Evolutionary conservation across 2,888 invertebrate genomes (phyloP), one percentile per base, ranked within the genome.

Genomic region (Craniophora ligustri): DNA sequence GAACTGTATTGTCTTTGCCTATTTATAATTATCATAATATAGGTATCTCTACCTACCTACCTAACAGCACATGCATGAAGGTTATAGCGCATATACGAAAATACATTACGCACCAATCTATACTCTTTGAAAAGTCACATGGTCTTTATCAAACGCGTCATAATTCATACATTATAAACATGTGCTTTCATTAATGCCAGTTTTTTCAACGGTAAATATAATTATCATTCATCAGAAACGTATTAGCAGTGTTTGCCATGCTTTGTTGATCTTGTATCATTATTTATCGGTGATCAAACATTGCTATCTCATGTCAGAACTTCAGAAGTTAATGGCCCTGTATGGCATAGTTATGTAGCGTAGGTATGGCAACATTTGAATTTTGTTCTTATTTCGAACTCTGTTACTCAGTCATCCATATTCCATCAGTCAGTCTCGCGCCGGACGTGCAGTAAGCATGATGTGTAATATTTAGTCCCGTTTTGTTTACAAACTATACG

Each of bases 401-500:
- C n/a, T n/a, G n/a, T n/a, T n/a, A n/a, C n/a, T 19, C 19, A 19
- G 26, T 26, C 7, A 8, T 2, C 7, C 26, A 5, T 5, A 3
- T 6, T 19, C 19, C 13, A 30, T 13, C 2, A 7, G 3, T n/a
- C 26, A 39, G 39, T 60, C 31, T 40, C 35, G 60, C 50, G 34
- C n/a, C 7, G 11, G 5, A 5, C 59, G 59, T 21, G 16, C 7
- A 1, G 21, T 0, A 8, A 31, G 30, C 8, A 6, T 36, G 60
- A 32, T 31, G 67, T 7, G 31, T 18, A 8, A 5, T 3, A 2
- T 13, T 1, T 38, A 36, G 10, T 60, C 26, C 11, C 13, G 15
- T 59, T 60, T 47, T 58, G 19, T 66, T 66, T 46, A 66, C 15
- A 7, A 28, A 53, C 5, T 1, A n/a, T 26, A 56, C 38, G 38